These are phyloP conservation scores for Lypha dubia DNA, from an alignment of 2,888 invertebrate species.

Conservation along the genomic window DNA sequence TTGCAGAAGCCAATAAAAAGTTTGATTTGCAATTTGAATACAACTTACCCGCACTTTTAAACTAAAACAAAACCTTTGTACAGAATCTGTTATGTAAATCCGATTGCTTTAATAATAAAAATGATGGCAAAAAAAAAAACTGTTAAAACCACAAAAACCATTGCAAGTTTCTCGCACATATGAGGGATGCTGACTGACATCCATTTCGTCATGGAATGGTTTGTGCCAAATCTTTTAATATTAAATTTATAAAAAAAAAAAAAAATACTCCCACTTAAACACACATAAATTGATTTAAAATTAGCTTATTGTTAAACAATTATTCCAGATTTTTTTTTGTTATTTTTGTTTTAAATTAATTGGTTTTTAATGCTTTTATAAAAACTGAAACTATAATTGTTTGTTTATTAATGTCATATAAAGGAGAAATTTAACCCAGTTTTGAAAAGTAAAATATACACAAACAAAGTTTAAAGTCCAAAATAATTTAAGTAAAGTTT, in stretches of 20 bases:
- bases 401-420: background rate
- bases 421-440: background rate
- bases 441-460: background rate
- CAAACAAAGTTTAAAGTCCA: background rate
- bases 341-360: background rate
- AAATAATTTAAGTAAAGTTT: too few species aligned
- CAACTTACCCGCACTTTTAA: conserved; percentile 22
- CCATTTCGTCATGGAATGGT: background rate
- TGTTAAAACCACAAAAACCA: conserved; percentile 27
- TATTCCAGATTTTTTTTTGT: background rate
- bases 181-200: conserved; percentile 14
- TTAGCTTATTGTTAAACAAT: conserved; percentile 16
- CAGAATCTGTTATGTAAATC: background rate
- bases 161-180: background rate
- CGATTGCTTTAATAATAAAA: conserved; percentile 37
- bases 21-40: background rate
- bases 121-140: background rate
- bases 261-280: conserved; percentile 35
- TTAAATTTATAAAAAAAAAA: background rate
- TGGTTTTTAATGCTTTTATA: conserved; percentile 6
- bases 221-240: conserved; percentile 3
- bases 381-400: conserved; percentile 2
- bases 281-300: conserved; percentile 1
- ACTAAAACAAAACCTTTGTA: background rate
- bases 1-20: conserved; percentile 54